A percentile compares a stretch with the other conserved stretches of the same genome.
These are phyloP conservation scores for Diaperis boleti DNA, from an alignment of 2,888 invertebrate species.

Conservation along the genomic window DNA sequence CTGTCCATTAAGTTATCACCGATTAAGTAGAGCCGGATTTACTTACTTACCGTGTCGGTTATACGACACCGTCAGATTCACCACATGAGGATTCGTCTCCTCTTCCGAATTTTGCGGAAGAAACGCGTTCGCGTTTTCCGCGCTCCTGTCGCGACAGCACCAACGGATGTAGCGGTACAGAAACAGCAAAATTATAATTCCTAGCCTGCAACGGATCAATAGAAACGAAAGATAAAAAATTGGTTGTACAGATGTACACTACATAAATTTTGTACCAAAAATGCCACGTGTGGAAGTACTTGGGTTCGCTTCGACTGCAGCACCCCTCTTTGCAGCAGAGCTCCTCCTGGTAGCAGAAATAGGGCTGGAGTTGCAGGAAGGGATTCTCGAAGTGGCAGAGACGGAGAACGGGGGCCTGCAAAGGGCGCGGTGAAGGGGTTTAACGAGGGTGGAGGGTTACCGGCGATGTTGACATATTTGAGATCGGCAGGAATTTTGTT, in stretches of 20 bases:
- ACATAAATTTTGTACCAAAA: constrained; percentile 34
- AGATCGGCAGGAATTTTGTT: constrained; percentile 6
- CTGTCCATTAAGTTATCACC: constrained; percentile 31
- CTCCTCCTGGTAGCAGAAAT: constrained; percentile 29
- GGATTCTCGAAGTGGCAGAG: constrained; percentile 21
- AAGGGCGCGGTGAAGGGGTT: not conserved
- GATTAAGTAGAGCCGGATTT: not conserved
- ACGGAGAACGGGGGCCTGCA: constrained; percentile 17
- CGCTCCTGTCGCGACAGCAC: constrained; percentile 8
- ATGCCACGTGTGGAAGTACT: constrained; percentile 30
- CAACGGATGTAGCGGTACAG: constrained; percentile 22
- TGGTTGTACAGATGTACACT: not conserved
- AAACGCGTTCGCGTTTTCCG: not conserved
- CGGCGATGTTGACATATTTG: constrained; percentile 21
- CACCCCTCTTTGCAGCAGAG: constrained; percentile 33
- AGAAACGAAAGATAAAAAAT: not conserved
- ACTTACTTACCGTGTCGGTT: constrained; percentile 4
- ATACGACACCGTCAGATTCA: constrained; percentile 22
- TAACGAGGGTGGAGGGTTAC: not conserved
- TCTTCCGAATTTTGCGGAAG: too few relatives aligned
- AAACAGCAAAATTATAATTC: not conserved
- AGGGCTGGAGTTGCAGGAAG: constrained; percentile 7
- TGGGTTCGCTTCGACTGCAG: constrained; percentile 10
- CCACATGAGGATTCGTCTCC: not conserved
- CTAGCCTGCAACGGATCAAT: constrained; percentile 7